A percentile compares a stretch with the other conserved stretches of the same genome.
Conservation (phyloP, 2,888 invertebrate species). For the Sesia bembeciformis region DNA sequence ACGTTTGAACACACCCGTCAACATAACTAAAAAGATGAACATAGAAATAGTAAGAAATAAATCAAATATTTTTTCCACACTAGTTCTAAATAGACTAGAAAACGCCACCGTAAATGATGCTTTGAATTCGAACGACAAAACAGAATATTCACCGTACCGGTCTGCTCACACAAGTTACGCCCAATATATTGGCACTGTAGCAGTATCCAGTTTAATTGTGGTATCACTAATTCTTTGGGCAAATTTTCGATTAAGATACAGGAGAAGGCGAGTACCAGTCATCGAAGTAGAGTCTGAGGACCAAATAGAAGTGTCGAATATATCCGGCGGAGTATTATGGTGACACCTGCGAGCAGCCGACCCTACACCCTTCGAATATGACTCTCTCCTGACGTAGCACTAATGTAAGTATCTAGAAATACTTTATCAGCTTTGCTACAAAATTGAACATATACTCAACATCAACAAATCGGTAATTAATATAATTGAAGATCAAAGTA, state of each 20-base stretch:
- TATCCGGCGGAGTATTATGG: slow-evolving; percentile 80
- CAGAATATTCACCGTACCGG: slow-evolving; percentile 52
- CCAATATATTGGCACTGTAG: slow-evolving; percentile 70
- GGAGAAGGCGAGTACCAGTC: slow-evolving; percentile 43
- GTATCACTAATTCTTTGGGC: slow-evolving; percentile 72
- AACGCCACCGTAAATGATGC: slow-evolving; percentile 30
- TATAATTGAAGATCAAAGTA: no score
- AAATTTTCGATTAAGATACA: slow-evolving; percentile 53
- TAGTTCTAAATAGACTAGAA: slow-evolving; percentile 22
- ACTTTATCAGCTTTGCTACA: no score
- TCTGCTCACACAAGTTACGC: slow-evolving; percentile 41
- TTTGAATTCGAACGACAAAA: slow-evolving; percentile 41
- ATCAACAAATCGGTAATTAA: no score
- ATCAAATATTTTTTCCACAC: slow-evolving; percentile 19
- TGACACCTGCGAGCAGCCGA: slow-evolving; percentile 78
- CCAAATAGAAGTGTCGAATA: slow-evolving; percentile 77
- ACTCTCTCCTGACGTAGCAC: slow-evolving; percentile 71
- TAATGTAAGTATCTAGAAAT: slow-evolving; percentile 46
- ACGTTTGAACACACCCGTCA: slow-evolving; percentile 49
- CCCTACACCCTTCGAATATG: slow-evolving; percentile 74
- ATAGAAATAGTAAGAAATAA: slow-evolving; percentile 15
- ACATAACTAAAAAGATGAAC: slow-evolving; percentile 21
- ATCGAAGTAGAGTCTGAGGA: slow-evolving; percentile 41
- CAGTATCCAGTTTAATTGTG: slow-evolving; percentile 71
- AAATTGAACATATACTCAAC: no score